Base-by-base conservation (phyloP, 2,888 invertebrate species). In the Clusia tigrina region DNA sequence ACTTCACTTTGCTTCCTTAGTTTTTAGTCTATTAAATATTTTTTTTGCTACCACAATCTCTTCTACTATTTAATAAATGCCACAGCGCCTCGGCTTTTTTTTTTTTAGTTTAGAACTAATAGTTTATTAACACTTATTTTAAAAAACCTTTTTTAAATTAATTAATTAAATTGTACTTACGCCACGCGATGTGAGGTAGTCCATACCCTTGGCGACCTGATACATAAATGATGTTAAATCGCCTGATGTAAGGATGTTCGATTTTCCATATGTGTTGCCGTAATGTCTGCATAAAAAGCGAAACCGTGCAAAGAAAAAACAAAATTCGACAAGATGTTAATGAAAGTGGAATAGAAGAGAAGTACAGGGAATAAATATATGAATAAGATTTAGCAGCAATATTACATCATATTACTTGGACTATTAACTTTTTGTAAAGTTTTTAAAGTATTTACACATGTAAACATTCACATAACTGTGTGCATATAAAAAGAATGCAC, bases 131-230 rank as follows among this genome's bases (percentile, higher is more conserved):
- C n/a, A n/a, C n/a, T 32, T 12, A 32, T 6, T 32, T 32, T 32
- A 32, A 12, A 32, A 12, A 32, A 9, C 42, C 3, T 42, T 42
- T 42, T n/a, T 18, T 2, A 18, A 18, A 37, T 9, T 18, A 15
- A 6, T n/a, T 2, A 24, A 55, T 5, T 17, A 38, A 18, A 42
- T 17, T 58, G 57, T 62, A 85, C 89, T 87, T 85, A 95, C 94
- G 84, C 93, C 94, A 82, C 92, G 90, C 20, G 89, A 88, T 55
- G 92, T 90, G 2, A 95, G 86, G 81, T 91, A 94, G 71, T 93
- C 92, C 95, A 95, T 95, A 64, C 94, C 95, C 71, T 90, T 88
- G 2, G 94, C 93, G 48, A 96, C 93, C 86, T 96, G 96, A 84
- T 93, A 93, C 69, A 94, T 94, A 81, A 95, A 96, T 64, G 93